These are phyloP conservation scores for Bradypodion ventrale DNA, from an alignment of 2,797 vertebrate genomes.

Conservation along the genomic window DNA sequence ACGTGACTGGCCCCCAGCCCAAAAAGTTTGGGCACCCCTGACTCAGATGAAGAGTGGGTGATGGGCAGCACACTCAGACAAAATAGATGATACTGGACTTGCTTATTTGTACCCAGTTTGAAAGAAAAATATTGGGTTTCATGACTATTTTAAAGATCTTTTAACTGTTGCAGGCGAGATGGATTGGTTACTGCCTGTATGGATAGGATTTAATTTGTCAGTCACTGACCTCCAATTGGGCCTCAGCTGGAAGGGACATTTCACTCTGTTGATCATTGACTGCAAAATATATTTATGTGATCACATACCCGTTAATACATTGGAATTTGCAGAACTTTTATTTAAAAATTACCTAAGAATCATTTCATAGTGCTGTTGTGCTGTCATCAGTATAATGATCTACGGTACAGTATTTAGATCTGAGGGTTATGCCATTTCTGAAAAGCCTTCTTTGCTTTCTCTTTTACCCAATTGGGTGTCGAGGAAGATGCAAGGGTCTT, in stretches of 20 bases:
- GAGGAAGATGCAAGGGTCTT: too few species aligned
- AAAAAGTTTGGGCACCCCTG: too few species aligned
- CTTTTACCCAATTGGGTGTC: too few species aligned
- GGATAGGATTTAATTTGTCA: too few species aligned
- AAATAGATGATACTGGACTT: background rate
- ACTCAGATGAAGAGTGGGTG: background rate
- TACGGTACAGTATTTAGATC: background rate
- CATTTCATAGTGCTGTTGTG: background rate
- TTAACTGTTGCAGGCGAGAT: background rate
- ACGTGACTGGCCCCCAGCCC: too few species aligned
- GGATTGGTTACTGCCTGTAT: too few species aligned
- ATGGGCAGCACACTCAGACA: background rate
- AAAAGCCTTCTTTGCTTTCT: too few species aligned
- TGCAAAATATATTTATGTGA: background rate
- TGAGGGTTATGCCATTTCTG: background rate
- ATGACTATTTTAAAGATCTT: slow-evolving; percentile 11
- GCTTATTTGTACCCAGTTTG: background rate
- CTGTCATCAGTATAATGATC: background rate
- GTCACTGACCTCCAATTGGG: background rate
- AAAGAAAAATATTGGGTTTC: background rate
- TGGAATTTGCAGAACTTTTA: background rate
- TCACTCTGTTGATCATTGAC: background rate
- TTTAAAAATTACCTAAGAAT: background rate
- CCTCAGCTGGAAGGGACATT: background rate
- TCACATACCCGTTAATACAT: background rate